phyloP scores from a whole-genome alignment of 2,113 vertebrate genomes.

The Steatornis caripensis region DNA sequence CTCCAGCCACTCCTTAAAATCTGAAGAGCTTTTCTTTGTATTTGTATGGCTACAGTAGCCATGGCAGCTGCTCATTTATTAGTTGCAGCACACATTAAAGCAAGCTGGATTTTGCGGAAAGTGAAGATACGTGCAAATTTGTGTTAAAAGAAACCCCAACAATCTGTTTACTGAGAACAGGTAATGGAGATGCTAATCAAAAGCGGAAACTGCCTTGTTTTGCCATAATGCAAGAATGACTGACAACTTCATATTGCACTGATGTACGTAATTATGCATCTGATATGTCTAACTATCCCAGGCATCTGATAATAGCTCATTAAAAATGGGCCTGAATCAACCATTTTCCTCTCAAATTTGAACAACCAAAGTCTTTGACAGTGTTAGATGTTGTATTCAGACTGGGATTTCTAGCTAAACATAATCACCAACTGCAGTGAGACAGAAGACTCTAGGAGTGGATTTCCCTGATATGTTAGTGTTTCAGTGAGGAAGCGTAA shows the following conservation, averaged over 20 bases:
- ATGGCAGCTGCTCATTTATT: constrained; percentile 37
- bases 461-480: background rate
- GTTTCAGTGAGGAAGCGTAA: background rate
- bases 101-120: background rate
- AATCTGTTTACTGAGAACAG: background rate
- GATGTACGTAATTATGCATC: background rate
- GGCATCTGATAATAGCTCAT: background rate
- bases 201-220: background rate
- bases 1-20: constrained; percentile 20
- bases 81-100: background rate
- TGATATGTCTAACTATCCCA: background rate
- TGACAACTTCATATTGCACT: background rate
- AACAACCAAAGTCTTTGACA: background rate
- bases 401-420: background rate
- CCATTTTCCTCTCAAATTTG: background rate
- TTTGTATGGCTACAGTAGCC: background rate
- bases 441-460: background rate
- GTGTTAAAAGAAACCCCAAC: background rate
- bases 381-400: background rate
- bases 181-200: background rate
- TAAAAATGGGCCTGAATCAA: background rate
- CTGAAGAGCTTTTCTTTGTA: background rate
- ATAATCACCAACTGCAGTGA: background rate
- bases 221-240: background rate
- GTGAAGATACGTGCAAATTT: background rate